phyloP scores from a whole-genome alignment of 2,888 invertebrate species.

The Diarsia brunnea region DNA sequence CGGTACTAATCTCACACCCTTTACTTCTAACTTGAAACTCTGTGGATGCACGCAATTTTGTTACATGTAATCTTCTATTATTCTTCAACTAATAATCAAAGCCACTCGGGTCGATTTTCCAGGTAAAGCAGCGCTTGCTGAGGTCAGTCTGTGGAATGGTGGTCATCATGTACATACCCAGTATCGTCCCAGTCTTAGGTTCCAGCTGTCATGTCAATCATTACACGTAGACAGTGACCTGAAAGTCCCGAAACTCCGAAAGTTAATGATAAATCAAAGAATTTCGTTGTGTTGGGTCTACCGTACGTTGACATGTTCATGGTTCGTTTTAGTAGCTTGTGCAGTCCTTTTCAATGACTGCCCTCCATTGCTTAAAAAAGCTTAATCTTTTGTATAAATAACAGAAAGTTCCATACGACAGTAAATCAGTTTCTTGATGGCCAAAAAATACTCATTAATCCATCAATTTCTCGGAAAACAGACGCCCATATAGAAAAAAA shows the following conservation, averaged over 20 bases:
- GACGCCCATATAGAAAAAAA: neutral
- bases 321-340: neutral
- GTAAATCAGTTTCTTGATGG: neutral
- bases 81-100: too few relatives aligned
- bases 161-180: neutral
- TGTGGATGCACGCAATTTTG: constrained; percentile 24
- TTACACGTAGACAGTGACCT: too few relatives aligned
- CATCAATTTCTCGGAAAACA: neutral
- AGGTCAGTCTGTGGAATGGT: neutral
- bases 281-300: too few relatives aligned
- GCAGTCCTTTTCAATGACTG: neutral
- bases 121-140: neutral
- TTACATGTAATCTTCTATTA: neutral
- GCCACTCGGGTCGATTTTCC: neutral
- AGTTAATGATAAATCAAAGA: too few relatives aligned
- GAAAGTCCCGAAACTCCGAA: too few relatives aligned
- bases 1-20: constrained; percentile 81
- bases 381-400: neutral
- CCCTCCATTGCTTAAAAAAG: neutral
- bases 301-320: too few relatives aligned
- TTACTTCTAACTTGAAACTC: constrained; percentile 74
- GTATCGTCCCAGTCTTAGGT: too few relatives aligned
- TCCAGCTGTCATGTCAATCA: too few relatives aligned
- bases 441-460: neutral
- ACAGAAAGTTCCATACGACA: neutral